A percentile compares a stretch with the other conserved stretches of the same genome.
phyloP scores from a whole-genome alignment of 2,113 vertebrate genomes.

The Bos javanicus region DNA sequence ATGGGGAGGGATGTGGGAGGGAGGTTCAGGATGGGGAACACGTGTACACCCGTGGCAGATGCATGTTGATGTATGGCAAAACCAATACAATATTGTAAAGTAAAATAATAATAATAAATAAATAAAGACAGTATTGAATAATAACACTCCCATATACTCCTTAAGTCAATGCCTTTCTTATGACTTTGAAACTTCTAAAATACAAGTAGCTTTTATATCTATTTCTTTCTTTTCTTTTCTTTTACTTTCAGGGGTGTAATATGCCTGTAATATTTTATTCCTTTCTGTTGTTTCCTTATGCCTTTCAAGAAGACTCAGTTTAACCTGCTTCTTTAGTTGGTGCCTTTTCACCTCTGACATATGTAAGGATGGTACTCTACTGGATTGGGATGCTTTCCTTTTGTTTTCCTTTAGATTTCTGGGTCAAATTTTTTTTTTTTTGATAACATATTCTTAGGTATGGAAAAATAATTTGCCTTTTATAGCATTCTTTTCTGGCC shows the following conservation, averaged over 20 bases:
- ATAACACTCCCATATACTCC: neutral
- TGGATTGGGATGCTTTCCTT: neutral
- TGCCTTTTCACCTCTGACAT: neutral
- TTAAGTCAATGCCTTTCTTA: neutral
- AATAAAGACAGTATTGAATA: neutral
- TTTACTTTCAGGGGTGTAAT: neutral
- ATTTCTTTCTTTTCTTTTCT: neutral
- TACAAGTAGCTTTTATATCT: neutral
- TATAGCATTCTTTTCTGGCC: neutral
- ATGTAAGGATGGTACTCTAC: neutral
- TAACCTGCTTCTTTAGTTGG: neutral
- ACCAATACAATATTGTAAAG: no score
- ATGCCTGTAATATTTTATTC: neutral
- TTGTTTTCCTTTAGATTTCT: neutral
- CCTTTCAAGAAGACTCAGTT: neutral
- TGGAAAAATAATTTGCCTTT: neutral
- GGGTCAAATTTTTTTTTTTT: neutral
- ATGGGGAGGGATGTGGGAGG: no score
- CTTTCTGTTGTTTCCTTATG: neutral
- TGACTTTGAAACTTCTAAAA: neutral
- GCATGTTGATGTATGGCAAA: no score
- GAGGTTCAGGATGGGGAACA: no score
- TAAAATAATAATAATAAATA: no score
- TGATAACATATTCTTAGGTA: neutral
- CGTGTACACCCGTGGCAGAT: no score